Evolutionary conservation across 2,797 vertebrate genomes (phyloP).

Genomic region (Limosa lapponica): DNA sequence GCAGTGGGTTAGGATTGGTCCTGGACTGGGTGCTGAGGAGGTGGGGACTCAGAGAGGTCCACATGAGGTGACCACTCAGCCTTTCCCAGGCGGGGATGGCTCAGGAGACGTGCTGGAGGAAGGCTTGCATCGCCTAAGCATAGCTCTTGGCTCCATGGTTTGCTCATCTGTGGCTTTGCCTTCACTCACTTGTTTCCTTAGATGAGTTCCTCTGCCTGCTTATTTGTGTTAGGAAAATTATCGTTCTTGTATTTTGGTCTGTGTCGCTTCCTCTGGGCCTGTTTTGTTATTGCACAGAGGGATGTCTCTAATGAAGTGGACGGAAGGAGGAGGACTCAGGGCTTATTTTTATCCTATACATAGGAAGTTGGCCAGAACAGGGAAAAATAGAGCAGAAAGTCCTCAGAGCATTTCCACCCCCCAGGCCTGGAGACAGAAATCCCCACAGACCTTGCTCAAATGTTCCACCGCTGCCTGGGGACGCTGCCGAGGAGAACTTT

Average conservation of each 20-base stretch:
- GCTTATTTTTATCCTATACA: constrained; percentile 60
- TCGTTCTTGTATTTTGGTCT: constrained; percentile 73
- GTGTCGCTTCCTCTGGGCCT: constrained; percentile 69
- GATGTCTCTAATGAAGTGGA: constrained; percentile 54
- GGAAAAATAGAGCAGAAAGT: constrained; percentile 32
- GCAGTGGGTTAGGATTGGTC: neutral
- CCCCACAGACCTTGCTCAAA: constrained; percentile 59
- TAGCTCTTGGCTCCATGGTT: constrained; percentile 39
- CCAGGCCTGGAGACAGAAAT: neutral
- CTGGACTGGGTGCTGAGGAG: neutral
- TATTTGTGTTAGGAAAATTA: constrained; percentile 78
- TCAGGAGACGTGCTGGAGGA: constrained; percentile 28
- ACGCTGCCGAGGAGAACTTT: constrained; percentile 67
- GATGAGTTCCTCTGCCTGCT: constrained; percentile 69
- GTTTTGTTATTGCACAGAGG: constrained; percentile 58
- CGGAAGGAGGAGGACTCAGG: neutral
- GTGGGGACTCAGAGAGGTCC: neutral
- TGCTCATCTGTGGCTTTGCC: constrained; percentile 74
- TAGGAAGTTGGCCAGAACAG: constrained; percentile 40
- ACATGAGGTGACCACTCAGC: rapidly evolving
- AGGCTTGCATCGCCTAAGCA: neutral
- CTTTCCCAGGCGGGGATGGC: neutral
- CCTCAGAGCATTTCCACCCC: constrained; percentile 14
- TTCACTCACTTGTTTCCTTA: constrained; percentile 69
- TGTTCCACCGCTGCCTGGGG: constrained; percentile 56